Base-by-base conservation (phyloP, 2,113 vertebrate genomes). In the Orthonyx spaldingii region DNA sequence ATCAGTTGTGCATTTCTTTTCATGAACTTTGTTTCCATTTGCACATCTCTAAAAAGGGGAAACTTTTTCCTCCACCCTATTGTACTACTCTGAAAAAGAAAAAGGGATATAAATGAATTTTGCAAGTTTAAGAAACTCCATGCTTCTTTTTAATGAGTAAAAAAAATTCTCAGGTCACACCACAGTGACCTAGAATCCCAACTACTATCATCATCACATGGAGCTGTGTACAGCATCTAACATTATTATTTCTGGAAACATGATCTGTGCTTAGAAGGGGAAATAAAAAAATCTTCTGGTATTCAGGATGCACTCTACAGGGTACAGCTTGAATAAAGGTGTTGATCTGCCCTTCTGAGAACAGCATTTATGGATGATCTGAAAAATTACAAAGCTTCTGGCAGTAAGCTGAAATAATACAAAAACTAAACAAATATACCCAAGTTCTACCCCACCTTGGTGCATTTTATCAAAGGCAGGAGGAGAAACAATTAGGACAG, bases 141-240 rank as follows among this genome's bases (percentile, higher is more conserved):
- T 72, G 89, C 50, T 79, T 90, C 84, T 90, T 90, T 93, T 90
- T 96, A 96, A 93, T 57, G 75, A 93, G 74, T 83, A 33, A 95
- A 89, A 87, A 78, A 85, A 87, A 14, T 20, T 55, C 78, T 57
- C 42, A 85, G 78, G 81, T 85, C 84, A 87, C 0, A 1, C 35
- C 74, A 74, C 41, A 74, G 77, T 65, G 81, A 93, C 93, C 87
- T 50, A 79, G 84, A 95, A 93, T 94, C 74, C 72, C 74, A 85
- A 61, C 74, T 79, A 83, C 47, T 84, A 85, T 53, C 61, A 87
- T 81, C 56, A 85, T 57, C 81, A 79, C 61, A 76, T 61, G 87
- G 35, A 84, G 23, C 74, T 93, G 81, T 95, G 65, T 93, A 93
- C 90, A 80, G 75, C 66, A 93, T 74, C 82, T 66, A 83, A 83